Conservation (phyloP, 2,113 vertebrate species). For the Sphaerodactylus townsendi region DNA sequence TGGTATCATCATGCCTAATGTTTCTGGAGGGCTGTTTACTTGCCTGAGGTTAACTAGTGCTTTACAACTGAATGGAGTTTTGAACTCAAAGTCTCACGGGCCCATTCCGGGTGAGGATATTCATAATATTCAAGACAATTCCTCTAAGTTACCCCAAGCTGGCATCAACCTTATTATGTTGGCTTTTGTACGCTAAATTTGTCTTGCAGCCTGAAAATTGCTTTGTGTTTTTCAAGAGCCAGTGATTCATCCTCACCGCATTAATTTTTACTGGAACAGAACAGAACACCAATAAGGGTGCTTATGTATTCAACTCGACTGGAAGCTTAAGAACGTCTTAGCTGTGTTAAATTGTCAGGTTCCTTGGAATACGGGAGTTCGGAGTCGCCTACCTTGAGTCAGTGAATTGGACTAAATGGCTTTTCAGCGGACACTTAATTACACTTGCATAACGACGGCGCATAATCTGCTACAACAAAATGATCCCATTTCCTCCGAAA, state of each 20-base stretch:
- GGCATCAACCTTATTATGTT: neutral
- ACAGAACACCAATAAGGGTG: constrained; percentile 34
- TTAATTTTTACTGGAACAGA: neutral
- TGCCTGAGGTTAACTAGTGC: too few species aligned
- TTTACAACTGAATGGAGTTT: too few species aligned
- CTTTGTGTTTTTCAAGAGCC: neutral
- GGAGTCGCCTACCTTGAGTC: constrained; percentile 45
- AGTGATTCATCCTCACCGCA: neutral
- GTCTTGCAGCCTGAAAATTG: neutral
- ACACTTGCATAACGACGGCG: neutral
- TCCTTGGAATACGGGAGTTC: neutral
- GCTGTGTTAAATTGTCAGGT: constrained; percentile 53
- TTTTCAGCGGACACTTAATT: constrained; percentile 40
- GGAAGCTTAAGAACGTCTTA: constrained; percentile 60
- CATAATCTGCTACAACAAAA: constrained; percentile 44
- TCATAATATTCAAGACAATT: neutral
- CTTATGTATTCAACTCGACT: constrained; percentile 29
- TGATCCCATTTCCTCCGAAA: constrained; percentile 20
- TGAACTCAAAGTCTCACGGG: too few species aligned
- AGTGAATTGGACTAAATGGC: constrained; percentile 54
- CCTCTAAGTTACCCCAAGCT: neutral
- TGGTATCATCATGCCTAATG: too few species aligned
- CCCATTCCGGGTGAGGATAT: too few species aligned
- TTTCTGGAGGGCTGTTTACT: too few species aligned
- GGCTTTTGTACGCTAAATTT: neutral